Conservation (phyloP, 2,113 vertebrate genomes). For the Hemiscyllium ocellatum region DNA sequence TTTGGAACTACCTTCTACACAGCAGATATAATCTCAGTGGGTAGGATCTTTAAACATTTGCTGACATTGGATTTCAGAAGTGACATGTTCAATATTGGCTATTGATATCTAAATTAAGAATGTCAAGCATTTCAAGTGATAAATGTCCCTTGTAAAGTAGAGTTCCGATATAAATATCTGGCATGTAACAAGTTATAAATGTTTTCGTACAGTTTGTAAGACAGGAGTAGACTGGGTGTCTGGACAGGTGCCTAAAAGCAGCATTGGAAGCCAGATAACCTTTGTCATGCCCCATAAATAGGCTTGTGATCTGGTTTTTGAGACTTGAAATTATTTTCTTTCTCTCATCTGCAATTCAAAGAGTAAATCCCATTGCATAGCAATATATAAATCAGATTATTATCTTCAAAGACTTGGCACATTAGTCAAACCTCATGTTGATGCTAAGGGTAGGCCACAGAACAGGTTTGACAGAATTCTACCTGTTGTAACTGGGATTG, state of each 20-base stretch:
- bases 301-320: not conserved
- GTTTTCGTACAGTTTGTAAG: not conserved
- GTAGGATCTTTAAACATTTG: not conserved
- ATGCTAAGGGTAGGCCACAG: not conserved
- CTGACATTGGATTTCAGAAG: not conserved
- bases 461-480: constrained; percentile 10
- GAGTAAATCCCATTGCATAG: constrained; percentile 27
- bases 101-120: not conserved
- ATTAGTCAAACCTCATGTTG: not conserved
- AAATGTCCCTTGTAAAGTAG: not conserved
- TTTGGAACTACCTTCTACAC: too few relatives aligned
- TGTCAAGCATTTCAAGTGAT: not conserved
- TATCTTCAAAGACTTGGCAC: constrained; percentile 21
- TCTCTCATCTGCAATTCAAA: not conserved
- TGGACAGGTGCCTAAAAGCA: not conserved
- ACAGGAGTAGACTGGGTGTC: not conserved
- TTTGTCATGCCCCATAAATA: not conserved
- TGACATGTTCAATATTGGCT: not conserved
- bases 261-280: not conserved
- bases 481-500: not conserved
- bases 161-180: not conserved
- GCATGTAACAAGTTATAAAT: not conserved
- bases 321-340: constrained; percentile 1
- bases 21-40: not conserved
- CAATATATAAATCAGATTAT: not conserved